Evolutionary conservation across 2,113 vertebrate species (phyloP).

Genomic region (Todiramphus chloris): DNA sequence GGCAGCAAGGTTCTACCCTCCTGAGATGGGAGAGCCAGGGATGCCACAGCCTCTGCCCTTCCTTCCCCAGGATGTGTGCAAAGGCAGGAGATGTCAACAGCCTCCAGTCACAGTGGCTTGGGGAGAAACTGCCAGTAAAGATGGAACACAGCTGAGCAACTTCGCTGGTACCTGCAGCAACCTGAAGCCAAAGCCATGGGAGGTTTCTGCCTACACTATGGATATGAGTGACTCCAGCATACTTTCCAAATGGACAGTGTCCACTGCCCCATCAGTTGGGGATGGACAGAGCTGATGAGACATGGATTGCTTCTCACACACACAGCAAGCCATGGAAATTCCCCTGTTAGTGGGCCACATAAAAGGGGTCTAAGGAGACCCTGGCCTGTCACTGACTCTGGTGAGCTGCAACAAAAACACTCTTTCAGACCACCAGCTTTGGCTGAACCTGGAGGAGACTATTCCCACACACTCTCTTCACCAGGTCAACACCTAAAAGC

Average conservation of each 20-base stretch:
- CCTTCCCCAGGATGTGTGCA: fast-evolving
- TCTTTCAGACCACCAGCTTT: neutral
- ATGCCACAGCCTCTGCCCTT: neutral
- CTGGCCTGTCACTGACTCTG: neutral
- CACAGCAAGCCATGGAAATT: neutral
- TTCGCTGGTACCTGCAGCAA: neutral
- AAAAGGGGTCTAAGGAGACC: neutral
- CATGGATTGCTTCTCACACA: neutral
- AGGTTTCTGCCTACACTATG: neutral
- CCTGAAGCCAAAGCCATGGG: neutral
- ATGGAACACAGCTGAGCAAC: neutral
- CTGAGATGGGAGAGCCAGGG: neutral
- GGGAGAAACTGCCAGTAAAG: neutral
- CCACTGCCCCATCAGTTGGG: fast-evolving
- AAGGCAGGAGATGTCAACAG: neutral
- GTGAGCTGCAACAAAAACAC: neutral
- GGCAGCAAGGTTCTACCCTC: neutral
- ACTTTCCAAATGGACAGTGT: neutral
- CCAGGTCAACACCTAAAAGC: neutral
- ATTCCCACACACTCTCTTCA: neutral
- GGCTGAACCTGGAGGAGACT: neutral
- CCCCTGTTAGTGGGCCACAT: neutral
- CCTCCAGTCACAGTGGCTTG: fast-evolving
- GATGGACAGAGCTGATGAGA: neutral
- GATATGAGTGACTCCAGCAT: neutral